A percentile compares a stretch with the other conserved stretches of the same genome.
Evolutionary conservation across 2,888 invertebrate species (phyloP).

Genomic region (Branchipolynoe longqiensis): DNA sequence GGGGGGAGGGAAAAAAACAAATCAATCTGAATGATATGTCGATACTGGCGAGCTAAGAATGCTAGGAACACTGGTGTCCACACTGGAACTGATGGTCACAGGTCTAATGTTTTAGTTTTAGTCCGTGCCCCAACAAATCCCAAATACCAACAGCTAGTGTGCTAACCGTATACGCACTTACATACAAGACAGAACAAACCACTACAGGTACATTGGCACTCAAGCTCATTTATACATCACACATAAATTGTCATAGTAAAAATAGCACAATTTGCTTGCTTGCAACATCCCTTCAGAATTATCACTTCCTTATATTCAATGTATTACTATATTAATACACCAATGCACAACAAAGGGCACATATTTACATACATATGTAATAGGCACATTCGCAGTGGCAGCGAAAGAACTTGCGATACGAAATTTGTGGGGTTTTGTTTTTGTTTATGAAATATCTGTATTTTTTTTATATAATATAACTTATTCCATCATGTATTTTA

Average conservation of each 20-base stretch:
- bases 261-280: constrained; percentile 26
- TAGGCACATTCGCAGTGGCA: constrained; percentile 37
- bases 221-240: constrained; percentile 9
- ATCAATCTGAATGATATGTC: constrained; percentile 39
- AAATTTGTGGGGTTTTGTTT: neutral
- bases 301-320: neutral
- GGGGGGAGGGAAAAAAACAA: too few species aligned
- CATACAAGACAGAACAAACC: neutral
- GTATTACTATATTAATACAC: neutral
- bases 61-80: constrained; percentile 5
- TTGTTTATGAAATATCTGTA: too few species aligned
- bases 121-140: constrained; percentile 21
- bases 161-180: constrained; percentile 22
- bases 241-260: constrained; percentile 23
- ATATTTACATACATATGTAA: constrained; percentile 23
- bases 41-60: constrained; percentile 26
- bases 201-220: constrained; percentile 42
- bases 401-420: neutral
- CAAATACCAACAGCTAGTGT: constrained; percentile 21
- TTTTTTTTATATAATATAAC: too few species aligned
- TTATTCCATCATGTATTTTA: too few species aligned
- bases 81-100: constrained; percentile 1
- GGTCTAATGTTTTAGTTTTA: constrained; percentile 15
- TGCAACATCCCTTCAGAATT: neutral
- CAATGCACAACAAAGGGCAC: constrained; percentile 18